Evolutionary conservation across 2,797 vertebrate genomes (phyloP).

Genomic region (Gallinago nigripennis): DNA sequence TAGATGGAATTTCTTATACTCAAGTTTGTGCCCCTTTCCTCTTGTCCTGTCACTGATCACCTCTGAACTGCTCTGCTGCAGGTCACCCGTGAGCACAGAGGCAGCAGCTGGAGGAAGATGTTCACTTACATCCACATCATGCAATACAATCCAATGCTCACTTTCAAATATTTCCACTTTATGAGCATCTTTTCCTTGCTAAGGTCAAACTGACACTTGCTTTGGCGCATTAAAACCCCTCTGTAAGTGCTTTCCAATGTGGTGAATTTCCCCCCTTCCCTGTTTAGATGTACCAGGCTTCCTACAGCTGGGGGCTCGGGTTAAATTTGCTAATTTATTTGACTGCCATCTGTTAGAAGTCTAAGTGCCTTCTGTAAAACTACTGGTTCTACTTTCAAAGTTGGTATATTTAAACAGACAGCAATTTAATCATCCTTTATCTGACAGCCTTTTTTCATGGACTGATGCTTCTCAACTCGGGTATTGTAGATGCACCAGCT

Average conservation of each 20-base stretch:
- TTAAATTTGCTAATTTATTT: background rate
- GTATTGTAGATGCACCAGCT: background rate
- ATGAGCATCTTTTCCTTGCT: background rate
- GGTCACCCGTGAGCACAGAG: background rate
- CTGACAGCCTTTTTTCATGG: background rate
- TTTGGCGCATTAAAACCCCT: background rate
- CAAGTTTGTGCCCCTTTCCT: too few species aligned
- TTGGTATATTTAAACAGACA: background rate
- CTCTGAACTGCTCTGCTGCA: background rate
- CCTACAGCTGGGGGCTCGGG: background rate
- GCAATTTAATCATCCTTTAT: background rate
- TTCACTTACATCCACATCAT: background rate
- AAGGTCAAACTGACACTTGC: background rate
- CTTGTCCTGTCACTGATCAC: too few species aligned
- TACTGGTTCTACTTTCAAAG: background rate
- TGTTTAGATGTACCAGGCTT: background rate
- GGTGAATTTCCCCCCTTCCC: background rate
- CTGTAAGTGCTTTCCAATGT: background rate
- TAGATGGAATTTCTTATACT: too few species aligned
- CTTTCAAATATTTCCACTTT: background rate
- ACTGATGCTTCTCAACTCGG: conserved; percentile 34
- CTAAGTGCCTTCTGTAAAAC: background rate
- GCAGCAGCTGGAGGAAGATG: fast-evolving
- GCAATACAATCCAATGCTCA: background rate
- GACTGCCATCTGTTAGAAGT: background rate